Percentiles rank a stretch among this genome's conserved stretches.
These are phyloP conservation scores for Platyscapa corneri DNA, from an alignment of 1,140 invertebrate species.

Conservation along the genomic window DNA sequence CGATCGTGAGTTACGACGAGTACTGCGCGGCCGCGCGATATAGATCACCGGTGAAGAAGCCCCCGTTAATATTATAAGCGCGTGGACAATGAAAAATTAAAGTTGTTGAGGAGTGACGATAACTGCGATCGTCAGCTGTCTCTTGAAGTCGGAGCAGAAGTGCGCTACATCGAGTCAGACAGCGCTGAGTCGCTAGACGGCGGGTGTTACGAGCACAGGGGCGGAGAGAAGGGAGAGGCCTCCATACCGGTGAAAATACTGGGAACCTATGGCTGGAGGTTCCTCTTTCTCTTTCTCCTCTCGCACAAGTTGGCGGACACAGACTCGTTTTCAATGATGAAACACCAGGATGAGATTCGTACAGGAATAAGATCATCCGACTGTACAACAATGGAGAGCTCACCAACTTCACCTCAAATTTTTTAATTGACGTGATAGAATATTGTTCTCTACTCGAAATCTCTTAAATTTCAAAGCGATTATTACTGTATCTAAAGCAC, in stretches of 20 bases:
- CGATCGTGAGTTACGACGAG: too few species aligned
- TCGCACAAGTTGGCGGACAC: neutral
- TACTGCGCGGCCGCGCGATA: too few species aligned
- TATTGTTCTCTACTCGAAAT: neutral
- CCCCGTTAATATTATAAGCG: too few species aligned
- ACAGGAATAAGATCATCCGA: neutral
- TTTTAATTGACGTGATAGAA: neutral
- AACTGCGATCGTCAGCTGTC: neutral
- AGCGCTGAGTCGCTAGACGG: neutral
- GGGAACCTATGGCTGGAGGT: neutral
- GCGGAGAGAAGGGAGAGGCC: neutral
- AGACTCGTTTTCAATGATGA: neutral
- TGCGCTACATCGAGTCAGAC: neutral
- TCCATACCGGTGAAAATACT: neutral
- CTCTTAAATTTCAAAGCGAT: too few species aligned
- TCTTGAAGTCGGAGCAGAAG: neutral
- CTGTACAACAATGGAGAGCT: neutral
- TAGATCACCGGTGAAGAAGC: neutral
- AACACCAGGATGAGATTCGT: neutral
- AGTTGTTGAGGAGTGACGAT: too few species aligned
- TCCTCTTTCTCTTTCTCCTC: neutral
- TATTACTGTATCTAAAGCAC: too few species aligned
- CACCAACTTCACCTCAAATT: neutral
- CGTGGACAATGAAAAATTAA: too few species aligned
- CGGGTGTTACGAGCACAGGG: neutral